phyloP scores from a whole-genome alignment of 2,888 invertebrate genomes.

The Willowsia nigromaculata region DNA sequence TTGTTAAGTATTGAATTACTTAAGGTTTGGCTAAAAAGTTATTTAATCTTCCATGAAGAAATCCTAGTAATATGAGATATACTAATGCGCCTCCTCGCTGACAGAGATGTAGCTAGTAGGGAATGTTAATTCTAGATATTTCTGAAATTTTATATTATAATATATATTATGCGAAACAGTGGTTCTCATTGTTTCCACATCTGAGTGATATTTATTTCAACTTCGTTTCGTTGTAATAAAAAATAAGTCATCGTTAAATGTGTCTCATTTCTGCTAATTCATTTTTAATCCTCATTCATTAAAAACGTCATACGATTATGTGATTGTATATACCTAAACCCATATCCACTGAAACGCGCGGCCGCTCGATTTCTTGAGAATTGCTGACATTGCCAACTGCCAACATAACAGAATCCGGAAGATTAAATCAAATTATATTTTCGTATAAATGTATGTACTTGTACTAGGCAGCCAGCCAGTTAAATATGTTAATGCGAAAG shows the following conservation, averaged over 20 bases:
- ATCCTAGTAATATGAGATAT: slow-evolving; percentile 46
- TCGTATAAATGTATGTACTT: no score
- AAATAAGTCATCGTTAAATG: slow-evolving; percentile 63
- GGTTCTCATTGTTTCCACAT: slow-evolving; percentile 51
- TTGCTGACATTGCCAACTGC: no score
- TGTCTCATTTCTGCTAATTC: background rate
- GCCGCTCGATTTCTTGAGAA: no score
- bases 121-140: slow-evolving; percentile 31
- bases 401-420: no score
- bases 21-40: slow-evolving; percentile 47
- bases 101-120: slow-evolving; percentile 59
- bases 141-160: slow-evolving; percentile 61
- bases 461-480: no score
- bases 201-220: slow-evolving; percentile 72
- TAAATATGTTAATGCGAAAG: no score
- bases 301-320: background rate
- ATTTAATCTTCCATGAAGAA: slow-evolving; percentile 54
- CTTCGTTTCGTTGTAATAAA: slow-evolving; percentile 71
- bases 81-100: slow-evolving; percentile 46
- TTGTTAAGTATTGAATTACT: slow-evolving; percentile 51
- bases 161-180: slow-evolving; percentile 35
- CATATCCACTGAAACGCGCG: no score
- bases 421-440: no score
- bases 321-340: no score
- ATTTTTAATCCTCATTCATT: background rate